Evolutionary conservation across 2,888 invertebrate genomes (phyloP), one percentile per base, ranked within the genome.

Genomic region (Invenusta paracnida): DNA sequence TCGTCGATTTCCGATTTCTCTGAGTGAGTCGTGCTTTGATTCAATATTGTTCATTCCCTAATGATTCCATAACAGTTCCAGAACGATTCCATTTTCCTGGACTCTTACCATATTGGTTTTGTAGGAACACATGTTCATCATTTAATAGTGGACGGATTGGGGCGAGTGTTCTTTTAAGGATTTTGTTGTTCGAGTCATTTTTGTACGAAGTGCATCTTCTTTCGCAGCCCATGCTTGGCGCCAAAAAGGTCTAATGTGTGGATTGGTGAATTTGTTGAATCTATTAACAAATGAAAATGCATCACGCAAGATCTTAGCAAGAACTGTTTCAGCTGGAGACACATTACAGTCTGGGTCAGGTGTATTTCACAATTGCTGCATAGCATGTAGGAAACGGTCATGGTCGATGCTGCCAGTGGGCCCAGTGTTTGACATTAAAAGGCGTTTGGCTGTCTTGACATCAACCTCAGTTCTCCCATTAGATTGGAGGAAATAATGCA

Each of bases 1-100:
- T 23, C 27, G 73, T 23, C 73, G 23, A 73, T n/a, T n/a, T n/a
- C n/a, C n/a, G n/a, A n/a, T 73, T n/a, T 23, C 17, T 5, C 27
- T 23, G 23, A 73, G 73, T 5, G 73, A 73, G 73, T 5, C 73
- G 2, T 73, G 11, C 73, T 5, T 13, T 73, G 48, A 48, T 5
- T 23, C 73, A 73, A 73, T 73, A n/a, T 73, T 73, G 73, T 2
- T 73, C 11, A 23, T 73, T 5, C 11, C 73, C 73, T 73, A 73
- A 23, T 23, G 73, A 13, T 73, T 73, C 73, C 73, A 73, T 73
- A 5, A 73, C 73, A 73, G 25, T 73, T n/a, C 73, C 73, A n/a
- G 73, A 73, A 5, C 27, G 25, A 73, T 73, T 25, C 73, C 73
- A 73, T 73, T 73, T 73, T 2, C 73, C 73, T n/a, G 73, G 73